Evolutionary conservation across 2,113 vertebrate species (phyloP).

Genomic region (Zapus hudsonius): DNA sequence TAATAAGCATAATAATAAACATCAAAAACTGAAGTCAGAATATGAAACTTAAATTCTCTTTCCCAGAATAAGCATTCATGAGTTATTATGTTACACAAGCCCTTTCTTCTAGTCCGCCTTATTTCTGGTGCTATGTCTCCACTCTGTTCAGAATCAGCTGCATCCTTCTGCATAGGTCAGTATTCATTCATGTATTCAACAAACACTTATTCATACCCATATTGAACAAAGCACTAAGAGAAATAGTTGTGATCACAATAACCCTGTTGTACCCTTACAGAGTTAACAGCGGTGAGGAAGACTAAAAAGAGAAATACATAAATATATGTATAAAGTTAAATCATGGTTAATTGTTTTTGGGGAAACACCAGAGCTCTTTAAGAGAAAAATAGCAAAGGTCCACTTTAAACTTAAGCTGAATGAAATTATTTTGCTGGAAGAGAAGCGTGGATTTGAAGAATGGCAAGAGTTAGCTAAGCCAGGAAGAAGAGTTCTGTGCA

Average conservation of each 20-base stretch:
- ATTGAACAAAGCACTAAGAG: neutral
- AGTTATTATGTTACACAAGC: neutral
- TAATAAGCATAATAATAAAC: neutral
- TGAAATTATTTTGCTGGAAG: constrained; percentile 15
- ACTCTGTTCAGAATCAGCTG: neutral
- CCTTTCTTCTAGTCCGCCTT: neutral
- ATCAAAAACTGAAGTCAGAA: neutral
- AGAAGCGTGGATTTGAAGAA: constrained; percentile 36
- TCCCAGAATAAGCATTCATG: neutral
- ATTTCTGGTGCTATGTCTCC: neutral
- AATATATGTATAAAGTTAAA: neutral
- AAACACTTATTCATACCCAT: neutral
- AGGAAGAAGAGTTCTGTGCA: neutral
- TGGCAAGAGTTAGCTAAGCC: neutral
- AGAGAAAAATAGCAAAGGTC: neutral
- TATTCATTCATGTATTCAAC: neutral
- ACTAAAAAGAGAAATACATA: neutral
- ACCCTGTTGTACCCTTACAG: neutral
- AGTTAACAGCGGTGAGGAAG: neutral
- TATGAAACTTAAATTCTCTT: neutral
- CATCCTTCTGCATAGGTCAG: neutral
- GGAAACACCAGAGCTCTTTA: neutral
- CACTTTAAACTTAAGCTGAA: neutral
- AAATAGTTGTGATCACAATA: neutral
- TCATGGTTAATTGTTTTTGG: neutral